Conservation (phyloP, 2,797 vertebrate species). For the Aeoliscus strigatus region DNA sequence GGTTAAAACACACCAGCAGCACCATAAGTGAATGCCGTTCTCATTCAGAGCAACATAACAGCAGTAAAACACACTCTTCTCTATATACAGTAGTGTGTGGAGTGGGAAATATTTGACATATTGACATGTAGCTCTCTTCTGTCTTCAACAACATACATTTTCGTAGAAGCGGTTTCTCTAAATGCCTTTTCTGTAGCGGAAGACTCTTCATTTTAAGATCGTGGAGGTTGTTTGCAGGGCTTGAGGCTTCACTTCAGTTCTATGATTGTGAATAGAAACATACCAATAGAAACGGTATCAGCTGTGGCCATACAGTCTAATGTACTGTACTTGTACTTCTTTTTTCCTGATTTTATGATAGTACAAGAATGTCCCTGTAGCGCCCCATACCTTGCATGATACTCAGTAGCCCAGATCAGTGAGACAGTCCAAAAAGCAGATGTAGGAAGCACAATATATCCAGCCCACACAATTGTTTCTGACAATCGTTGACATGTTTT, state of each 20-base stretch:
- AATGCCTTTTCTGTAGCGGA: slow-evolving; percentile 44
- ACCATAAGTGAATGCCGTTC: no score
- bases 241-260: slow-evolving; percentile 63
- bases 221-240: slow-evolving; percentile 50
- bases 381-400: slow-evolving; percentile 40
- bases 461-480: slow-evolving; percentile 31
- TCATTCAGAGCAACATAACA: no score
- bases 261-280: slow-evolving; percentile 55
- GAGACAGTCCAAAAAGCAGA: slow-evolving; percentile 35
- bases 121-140: slow-evolving; percentile 14
- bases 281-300: slow-evolving; percentile 42
- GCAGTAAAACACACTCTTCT: no score
- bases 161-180: slow-evolving; percentile 27
- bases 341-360: slow-evolving; percentile 39
- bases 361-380: slow-evolving; percentile 28
- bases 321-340: slow-evolving; percentile 33
- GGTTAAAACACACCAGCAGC: slow-evolving; percentile 50
- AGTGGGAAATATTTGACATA: slow-evolving; percentile 26
- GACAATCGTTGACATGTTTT: slow-evolving; percentile 36
- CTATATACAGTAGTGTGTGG: no score
- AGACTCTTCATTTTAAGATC: slow-evolving; percentile 54
- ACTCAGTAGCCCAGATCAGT: neutral
- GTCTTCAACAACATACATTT: slow-evolving; percentile 41
- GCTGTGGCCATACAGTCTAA: slow-evolving; percentile 44
- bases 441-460: slow-evolving; percentile 27